Percentiles rank a stretch among this genome's conserved stretches.
Conservation (phyloP, 2,888 invertebrate species). For the Caenorhabditis sp. region DNA sequence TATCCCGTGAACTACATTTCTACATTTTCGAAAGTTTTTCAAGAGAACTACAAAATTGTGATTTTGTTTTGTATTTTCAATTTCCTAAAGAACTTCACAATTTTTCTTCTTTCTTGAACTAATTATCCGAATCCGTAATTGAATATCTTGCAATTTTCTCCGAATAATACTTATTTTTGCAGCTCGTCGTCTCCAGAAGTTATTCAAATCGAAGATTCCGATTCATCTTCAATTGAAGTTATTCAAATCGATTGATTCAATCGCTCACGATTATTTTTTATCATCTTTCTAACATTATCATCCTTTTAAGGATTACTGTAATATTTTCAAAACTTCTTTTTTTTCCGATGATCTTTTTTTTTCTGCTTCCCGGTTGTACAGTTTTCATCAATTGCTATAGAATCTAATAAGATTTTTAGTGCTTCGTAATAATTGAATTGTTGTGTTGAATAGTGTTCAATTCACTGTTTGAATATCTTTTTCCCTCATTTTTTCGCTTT, state of each 20-base stretch:
- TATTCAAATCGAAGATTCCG: background rate
- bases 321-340: background rate
- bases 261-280: background rate
- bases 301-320: background rate
- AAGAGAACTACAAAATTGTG: too few relatives aligned
- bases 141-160: too few relatives aligned
- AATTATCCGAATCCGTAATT: too few relatives aligned
- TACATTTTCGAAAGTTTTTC: too few relatives aligned
- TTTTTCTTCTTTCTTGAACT: too few relatives aligned
- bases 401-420: background rate
- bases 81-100: too few relatives aligned
- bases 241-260: background rate
- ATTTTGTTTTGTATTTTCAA: too few relatives aligned
- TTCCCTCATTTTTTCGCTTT: background rate
- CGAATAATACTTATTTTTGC: background rate
- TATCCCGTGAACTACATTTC: too few relatives aligned
- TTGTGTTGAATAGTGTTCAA: background rate
- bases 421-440: too few relatives aligned
- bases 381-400: background rate
- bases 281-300: background rate
- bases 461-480: background rate
- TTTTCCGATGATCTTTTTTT: background rate
- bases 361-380: background rate
- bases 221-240: background rate
- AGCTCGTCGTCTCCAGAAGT: background rate